These are phyloP conservation scores for Papilio gigon DNA, from an alignment of 2,888 invertebrate species.

Conservation along the genomic window DNA sequence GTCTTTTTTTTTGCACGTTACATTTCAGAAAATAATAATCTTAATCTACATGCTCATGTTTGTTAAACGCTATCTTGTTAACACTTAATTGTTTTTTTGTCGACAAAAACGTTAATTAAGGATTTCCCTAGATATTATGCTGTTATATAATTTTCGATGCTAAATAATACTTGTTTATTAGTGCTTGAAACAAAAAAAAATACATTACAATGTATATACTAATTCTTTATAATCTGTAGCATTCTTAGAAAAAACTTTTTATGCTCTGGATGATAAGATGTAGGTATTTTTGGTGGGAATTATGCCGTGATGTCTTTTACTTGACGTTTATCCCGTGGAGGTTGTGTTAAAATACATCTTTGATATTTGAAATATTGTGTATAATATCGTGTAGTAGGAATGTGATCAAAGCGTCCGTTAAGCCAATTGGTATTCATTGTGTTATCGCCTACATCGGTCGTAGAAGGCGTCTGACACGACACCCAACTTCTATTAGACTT, in stretches of 20 bases:
- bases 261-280: no score
- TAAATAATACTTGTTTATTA: not conserved
- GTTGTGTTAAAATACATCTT: no score
- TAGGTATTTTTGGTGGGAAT: not conserved
- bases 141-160: not conserved
- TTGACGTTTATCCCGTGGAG: not conserved
- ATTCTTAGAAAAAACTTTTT: no score
- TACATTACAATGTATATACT: no score
- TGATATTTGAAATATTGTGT: no score
- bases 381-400: slow-evolving; percentile 19
- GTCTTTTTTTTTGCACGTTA: no score
- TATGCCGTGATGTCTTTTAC: not conserved
- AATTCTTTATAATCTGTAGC: no score
- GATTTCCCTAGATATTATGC: not conserved
- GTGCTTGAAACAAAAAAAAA: no score
- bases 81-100: not conserved
- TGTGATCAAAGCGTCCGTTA: slow-evolving; percentile 48
- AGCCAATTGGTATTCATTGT: slow-evolving; percentile 68
- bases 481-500: not conserved
- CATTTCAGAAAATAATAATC: not conserved
- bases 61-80: slow-evolving; percentile 1
- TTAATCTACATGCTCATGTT: slow-evolving; percentile 6
- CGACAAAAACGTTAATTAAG: slow-evolving; percentile 16
- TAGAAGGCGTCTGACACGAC: slow-evolving; percentile 35
- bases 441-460: slow-evolving; percentile 47